Conservation (phyloP, 2,113 vertebrate genomes). For the Phaethon lepturus region DNA sequence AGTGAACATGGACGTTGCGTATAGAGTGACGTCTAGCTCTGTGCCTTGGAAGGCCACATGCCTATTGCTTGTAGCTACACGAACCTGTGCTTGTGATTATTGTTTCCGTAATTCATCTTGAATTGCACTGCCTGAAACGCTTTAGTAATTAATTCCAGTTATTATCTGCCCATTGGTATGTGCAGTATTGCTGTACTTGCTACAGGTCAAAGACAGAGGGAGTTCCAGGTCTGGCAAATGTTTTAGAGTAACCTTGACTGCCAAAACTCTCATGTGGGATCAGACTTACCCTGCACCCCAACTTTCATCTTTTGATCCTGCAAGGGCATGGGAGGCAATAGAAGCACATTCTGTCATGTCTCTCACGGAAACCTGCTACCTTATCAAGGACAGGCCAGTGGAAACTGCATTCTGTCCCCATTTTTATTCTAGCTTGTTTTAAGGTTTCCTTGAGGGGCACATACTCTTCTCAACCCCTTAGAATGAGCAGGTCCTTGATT, state of each 20-base stretch:
- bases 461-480: not conserved
- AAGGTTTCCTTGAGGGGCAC: not conserved
- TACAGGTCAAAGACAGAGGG: not conserved
- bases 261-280: not conserved
- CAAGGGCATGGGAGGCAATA: not conserved
- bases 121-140: not conserved
- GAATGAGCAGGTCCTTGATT: not conserved
- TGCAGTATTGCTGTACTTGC: not conserved
- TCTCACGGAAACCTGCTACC: not conserved
- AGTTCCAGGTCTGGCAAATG: not conserved
- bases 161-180: not conserved
- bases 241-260: not conserved
- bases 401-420: not conserved
- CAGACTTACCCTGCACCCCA: not conserved
- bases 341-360: not conserved
- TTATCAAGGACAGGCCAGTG: not conserved
- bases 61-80: not conserved
- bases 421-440: not conserved
- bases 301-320: not conserved
- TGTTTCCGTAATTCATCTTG: not conserved
- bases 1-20: not conserved
- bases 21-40: too few relatives aligned
- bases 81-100: not conserved
- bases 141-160: not conserved
- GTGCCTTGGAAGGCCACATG: not conserved